A percentile compares a stretch with the other conserved stretches of the same genome.
phyloP scores from a whole-genome alignment of 23 tunicate genomes.

The Styela clava region DNA sequence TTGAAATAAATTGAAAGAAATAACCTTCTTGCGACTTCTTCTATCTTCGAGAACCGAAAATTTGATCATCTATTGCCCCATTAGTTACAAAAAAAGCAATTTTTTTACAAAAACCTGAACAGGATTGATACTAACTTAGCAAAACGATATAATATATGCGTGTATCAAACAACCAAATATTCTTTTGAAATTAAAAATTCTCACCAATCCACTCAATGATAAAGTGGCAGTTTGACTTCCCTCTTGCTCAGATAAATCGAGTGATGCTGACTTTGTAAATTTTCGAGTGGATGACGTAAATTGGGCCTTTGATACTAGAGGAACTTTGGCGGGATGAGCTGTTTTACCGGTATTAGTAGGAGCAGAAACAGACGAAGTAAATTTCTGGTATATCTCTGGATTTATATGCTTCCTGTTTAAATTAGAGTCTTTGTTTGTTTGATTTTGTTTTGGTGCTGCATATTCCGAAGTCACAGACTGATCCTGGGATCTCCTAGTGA shows the following conservation, averaged over 20 bases:
- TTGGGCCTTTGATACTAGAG: not conserved
- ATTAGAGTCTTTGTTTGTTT: not conserved
- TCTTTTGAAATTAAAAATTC: no score
- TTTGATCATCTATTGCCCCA: no score
- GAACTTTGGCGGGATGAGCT: constrained; percentile 3
- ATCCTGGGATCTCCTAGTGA: not conserved
- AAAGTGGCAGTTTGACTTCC: not conserved
- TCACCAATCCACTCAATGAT: constrained; percentile 10
- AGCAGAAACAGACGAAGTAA: not conserved
- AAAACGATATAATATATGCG: no score
- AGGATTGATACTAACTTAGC: no score
- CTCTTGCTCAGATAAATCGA: not conserved
- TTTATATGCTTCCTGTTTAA: not conserved
- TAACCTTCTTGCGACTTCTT: no score
- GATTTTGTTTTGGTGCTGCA: not conserved
- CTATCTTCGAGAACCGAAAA: no score
- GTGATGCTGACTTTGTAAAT: not conserved
- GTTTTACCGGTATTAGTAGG: not conserved
- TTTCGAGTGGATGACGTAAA: not conserved
- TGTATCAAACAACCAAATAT: no score
- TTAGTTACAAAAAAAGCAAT: no score
- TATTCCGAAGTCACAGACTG: not conserved
- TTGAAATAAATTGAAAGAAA: no score
- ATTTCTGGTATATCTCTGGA: not conserved
- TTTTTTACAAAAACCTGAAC: no score